phyloP scores from a whole-genome alignment of 2,113 vertebrate species.

The Salvelinus alpinus region DNA sequence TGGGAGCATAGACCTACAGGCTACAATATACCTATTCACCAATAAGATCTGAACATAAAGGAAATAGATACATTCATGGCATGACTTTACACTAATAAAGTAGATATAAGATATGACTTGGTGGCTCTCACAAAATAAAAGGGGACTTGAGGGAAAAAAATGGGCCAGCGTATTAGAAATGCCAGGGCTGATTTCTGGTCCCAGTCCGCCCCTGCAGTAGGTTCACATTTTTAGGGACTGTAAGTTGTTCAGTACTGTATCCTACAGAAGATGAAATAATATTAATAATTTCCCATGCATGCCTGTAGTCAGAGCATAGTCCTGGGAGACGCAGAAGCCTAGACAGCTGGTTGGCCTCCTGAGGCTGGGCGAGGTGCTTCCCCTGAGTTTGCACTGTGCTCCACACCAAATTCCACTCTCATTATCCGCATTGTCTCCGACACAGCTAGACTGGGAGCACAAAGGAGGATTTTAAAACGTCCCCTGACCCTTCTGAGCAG shows the following conservation, averaged over 20 bases:
- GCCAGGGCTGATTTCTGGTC: too few species aligned
- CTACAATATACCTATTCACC: neutral
- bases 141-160: too few species aligned
- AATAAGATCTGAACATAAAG: neutral
- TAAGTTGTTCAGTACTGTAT: neutral
- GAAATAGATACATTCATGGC: neutral
- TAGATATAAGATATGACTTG: neutral
- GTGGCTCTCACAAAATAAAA: neutral
- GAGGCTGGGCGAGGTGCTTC: conserved; percentile 45
- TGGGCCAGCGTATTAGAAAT: too few species aligned
- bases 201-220: too few species aligned
- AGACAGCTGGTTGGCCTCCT: conserved; percentile 57
- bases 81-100: neutral
- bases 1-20: neutral
- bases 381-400: conserved; percentile 16
- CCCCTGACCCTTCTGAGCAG: conserved; percentile 57
- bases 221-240: too few species aligned
- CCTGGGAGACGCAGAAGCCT: conserved; percentile 41
- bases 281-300: conserved; percentile 25
- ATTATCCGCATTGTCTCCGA: conserved; percentile 60
- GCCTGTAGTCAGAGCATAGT: conserved; percentile 25
- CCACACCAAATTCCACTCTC: conserved; percentile 55
- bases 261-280: conserved; percentile 24
- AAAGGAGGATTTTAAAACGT: conserved; percentile 60
- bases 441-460: conserved; percentile 45